These are phyloP conservation scores for Zoanthus gigantus DNA, from an alignment of 92 coral and sea anemone species.

Conservation along the genomic window DNA sequence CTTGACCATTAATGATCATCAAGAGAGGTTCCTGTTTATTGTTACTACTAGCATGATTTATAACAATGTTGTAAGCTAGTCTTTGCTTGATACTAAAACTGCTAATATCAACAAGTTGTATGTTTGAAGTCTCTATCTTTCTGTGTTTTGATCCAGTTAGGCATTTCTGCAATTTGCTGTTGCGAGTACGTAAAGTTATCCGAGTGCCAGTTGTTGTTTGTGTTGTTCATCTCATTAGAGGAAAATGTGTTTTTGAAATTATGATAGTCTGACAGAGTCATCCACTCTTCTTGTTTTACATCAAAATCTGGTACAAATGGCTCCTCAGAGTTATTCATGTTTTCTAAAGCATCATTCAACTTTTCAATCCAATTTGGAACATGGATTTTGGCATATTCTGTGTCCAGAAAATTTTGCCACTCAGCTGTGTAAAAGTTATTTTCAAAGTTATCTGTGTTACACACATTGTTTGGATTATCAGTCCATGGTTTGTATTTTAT, in stretches of 20 bases:
- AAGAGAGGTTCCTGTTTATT: conserved; percentile 29
- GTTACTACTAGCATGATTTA: conserved; percentile 37
- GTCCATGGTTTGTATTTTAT: conserved; percentile 59
- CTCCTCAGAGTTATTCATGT: conserved; percentile 25
- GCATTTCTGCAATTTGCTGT: conserved; percentile 66
- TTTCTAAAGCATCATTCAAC: conserved; percentile 8
- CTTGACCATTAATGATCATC: conserved; percentile 50
- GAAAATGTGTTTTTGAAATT: conserved; percentile 18
- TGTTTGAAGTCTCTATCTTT: background rate
- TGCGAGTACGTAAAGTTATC: conserved; percentile 47
- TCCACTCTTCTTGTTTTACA: conserved; percentile 47
- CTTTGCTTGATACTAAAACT: conserved; percentile 50
- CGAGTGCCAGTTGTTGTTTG: conserved; percentile 49
- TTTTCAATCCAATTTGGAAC: too few relatives aligned
- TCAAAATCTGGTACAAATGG: conserved; percentile 24
- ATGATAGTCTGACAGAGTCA: conserved; percentile 59
- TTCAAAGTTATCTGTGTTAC: conserved; percentile 1
- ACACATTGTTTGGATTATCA: conserved; percentile 48
- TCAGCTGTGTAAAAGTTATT: conserved; percentile 18
- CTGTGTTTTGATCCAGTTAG: conserved; percentile 60
- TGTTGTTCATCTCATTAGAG: background rate
- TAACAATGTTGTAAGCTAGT: conserved; percentile 50
- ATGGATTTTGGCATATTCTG: too few relatives aligned
- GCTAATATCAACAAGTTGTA: background rate
- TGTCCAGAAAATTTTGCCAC: conserved; percentile 44